These are phyloP conservation scores for Poecilia latipinna DNA, from an alignment of 2,113 vertebrate species.

Conservation along the genomic window DNA sequence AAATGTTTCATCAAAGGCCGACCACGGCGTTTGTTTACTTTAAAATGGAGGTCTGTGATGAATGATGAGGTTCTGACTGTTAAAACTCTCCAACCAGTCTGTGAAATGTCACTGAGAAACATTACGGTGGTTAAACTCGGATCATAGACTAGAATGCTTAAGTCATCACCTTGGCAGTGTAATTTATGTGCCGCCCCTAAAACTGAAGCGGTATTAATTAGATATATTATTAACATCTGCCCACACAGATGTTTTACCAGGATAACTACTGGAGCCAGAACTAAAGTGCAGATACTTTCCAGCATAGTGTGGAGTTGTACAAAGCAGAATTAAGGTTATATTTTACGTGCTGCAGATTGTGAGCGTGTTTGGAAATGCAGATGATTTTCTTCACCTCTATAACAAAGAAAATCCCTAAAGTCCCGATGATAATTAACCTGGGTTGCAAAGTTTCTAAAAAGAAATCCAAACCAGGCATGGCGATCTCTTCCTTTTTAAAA, in stretches of 20 bases:
- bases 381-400: not conserved
- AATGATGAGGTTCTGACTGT: not conserved
- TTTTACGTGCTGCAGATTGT: not conserved
- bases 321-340: not conserved
- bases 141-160: conserved; percentile 21
- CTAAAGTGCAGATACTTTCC: not conserved
- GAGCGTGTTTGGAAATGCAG: not conserved
- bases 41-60: not conserved
- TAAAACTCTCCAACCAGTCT: not conserved
- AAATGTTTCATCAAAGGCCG: not conserved
- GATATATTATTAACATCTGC: conserved; percentile 20
- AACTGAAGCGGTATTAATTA: conserved; percentile 18
- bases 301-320: not conserved
- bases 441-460: not conserved
- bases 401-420: not conserved
- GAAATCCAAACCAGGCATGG: not conserved
- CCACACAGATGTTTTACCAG: conserved; percentile 3
- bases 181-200: conserved; percentile 19
- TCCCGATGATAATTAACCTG: not conserved
- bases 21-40: no score
- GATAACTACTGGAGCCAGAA: not conserved
- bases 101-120: not conserved
- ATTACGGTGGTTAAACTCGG: not conserved
- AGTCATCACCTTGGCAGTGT: conserved; percentile 20
- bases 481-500: not conserved